Percentiles rank a stretch among this genome's conserved stretches.
Evolutionary conservation across 2,888 invertebrate species (phyloP).

Genomic region (Smittia aterrima): DNA sequence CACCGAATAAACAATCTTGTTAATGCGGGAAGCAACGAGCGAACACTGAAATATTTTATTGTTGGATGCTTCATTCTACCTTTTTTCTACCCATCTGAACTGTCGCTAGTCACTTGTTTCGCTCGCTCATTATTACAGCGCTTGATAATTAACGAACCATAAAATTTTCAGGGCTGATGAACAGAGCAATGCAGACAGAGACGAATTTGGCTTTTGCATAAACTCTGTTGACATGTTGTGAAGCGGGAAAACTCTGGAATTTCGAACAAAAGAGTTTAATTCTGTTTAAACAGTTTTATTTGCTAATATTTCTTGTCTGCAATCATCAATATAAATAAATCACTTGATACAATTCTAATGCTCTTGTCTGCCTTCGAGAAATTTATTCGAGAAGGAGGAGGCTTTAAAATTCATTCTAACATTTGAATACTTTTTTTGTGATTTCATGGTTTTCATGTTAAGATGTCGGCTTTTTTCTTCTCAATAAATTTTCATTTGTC

Average conservation of each 20-base stretch:
- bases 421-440: not conserved
- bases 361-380: not conserved
- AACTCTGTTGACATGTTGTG: too few species aligned
- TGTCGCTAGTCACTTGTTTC: constrained; percentile 23
- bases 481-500: too few species aligned
- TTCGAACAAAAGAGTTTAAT: not conserved
- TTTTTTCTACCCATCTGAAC: not conserved
- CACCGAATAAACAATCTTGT: not conserved
- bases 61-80: not conserved
- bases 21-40: not conserved
- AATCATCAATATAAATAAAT: constrained; percentile 39
- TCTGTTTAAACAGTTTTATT: not conserved
- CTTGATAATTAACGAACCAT: constrained; percentile 35
- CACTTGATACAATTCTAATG: constrained; percentile 27
- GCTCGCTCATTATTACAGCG: not conserved
- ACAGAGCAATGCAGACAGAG: too few species aligned
- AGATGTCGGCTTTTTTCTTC: too few species aligned
- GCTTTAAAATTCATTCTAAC: too few species aligned
- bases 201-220: too few species aligned
- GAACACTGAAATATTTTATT: not conserved
- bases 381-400: too few species aligned
- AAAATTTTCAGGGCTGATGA: constrained; percentile 10
- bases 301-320: constrained; percentile 26
- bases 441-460: too few species aligned
- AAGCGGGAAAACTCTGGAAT: not conserved